Evolutionary conservation across 2,797 vertebrate genomes (phyloP).

Genomic region (Vireo griseus): DNA sequence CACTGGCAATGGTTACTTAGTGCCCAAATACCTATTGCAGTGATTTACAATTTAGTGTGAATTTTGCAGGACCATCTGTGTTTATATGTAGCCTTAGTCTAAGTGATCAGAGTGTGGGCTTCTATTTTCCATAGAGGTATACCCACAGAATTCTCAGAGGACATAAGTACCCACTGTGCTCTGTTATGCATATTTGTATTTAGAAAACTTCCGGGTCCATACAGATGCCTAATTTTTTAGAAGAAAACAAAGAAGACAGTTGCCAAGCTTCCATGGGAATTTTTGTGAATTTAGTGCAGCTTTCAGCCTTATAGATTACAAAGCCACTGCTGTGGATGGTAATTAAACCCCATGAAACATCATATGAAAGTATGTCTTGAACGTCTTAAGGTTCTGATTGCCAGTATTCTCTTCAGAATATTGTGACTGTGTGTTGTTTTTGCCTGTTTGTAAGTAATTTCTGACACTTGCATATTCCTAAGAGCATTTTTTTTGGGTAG

Average conservation of each 20-base stretch:
- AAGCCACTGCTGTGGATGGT: background rate
- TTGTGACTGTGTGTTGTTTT: background rate
- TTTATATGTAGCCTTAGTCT: background rate
- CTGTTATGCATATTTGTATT: background rate
- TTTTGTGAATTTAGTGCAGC: background rate
- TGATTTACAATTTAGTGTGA: background rate
- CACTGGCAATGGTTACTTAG: background rate
- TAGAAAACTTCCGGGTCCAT: background rate
- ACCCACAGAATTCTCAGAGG: background rate
- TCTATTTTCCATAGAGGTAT: background rate
- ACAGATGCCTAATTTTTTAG: background rate
- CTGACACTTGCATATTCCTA: background rate
- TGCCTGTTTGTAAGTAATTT: background rate
- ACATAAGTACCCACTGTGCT: background rate
- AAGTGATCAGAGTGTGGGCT: fast-evolving
- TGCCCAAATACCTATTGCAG: background rate
- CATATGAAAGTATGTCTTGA: background rate
- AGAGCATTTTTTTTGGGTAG: background rate
- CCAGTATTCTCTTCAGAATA: background rate
- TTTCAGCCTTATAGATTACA: background rate
- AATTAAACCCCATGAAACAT: background rate
- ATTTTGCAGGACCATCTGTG: background rate
- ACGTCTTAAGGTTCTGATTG: background rate
- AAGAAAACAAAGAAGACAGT: background rate
- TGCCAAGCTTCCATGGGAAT: background rate